Base-by-base conservation (phyloP, 2,113 vertebrate genomes). In the Brachyhypopomus occidentalis region DNA sequence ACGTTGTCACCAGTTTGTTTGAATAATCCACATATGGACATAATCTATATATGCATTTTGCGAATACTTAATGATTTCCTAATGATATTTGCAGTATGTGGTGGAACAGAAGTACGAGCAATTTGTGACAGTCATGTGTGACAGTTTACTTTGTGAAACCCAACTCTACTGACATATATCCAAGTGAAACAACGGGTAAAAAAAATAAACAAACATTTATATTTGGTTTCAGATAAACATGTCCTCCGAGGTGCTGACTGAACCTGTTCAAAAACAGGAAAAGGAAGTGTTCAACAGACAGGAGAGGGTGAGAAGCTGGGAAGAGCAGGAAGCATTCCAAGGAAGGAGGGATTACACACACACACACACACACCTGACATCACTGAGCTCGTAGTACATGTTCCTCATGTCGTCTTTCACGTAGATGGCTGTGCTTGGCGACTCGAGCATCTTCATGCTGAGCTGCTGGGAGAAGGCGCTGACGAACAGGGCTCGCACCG, bases 391-490 rank as follows among this genome's bases (percentile, higher is more conserved):
- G 70, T 99, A 98, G 89, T 98, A 99, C 83, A 98, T 90, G 19
- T 98, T 99, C 87, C 97, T 95, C 92, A 96, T 96, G 87, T 98
- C 96, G 22, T 99, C 98, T 90, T 98, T 98, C 89, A 99, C 96
- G 60, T 98, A 99, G 87, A 99, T 95, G 60, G 96, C 97, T 0
- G 97, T 93, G 78, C 95, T 96, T 69, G 97, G 97, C 0, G 97
- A 98, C 87, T 98, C 97, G 89, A 99, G 86, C 94, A 98, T 96
- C 90, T 98, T 98, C 98, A 99, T 99, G 55, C 92, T 97, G 90
- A 99, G 95, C 86, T 97, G 97, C 94, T 97, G 96, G 1, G 96
- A 94, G 85, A 99, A 99, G 95, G 97, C 98, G 94, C 97, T 95
- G 91, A 99, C 97, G 17, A 99, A 99, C 90, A 99, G 94, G 80